Evolutionary conservation across 2,888 invertebrate species (phyloP), one percentile per base, ranked within the genome.

Genomic region (Eristalis arbustorum): DNA sequence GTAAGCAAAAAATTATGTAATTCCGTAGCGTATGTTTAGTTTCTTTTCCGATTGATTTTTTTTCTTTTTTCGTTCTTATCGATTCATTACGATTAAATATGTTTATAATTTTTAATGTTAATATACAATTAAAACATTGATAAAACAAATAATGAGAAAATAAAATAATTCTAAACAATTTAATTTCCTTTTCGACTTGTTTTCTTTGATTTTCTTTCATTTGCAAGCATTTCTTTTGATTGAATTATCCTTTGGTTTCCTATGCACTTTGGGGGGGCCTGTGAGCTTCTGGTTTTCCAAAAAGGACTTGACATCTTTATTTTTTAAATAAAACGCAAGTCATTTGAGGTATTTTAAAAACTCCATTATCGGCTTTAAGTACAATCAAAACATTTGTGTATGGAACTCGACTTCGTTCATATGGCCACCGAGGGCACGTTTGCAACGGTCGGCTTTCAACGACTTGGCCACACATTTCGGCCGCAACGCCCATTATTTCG

Each of bases 91-190:
- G 80, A 59, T 57, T 37, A 69, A 83, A 83, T 67, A 63, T 74
- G 37, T 81, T 57, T 84, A 80, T 80, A 68, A 84, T 84, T 81
- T 77, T 80, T 72, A 80, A 61, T 77, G 75, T 76, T 72, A 84
- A 66, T 73, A 72, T 74, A 64, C 57, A 76, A 76, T 11, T 34
- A 63, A 67, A 79, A 67, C 25, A 68, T 72, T 79, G 79, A 62
- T 61, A 56, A 67, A 28, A 56, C 42, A 56, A 66, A 66, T 34
- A 74, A 37, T 62, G 67, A 69, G 49, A 42, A 73, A 82, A 82
- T 77, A 77, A 85, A 84, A 69, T 64, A 74, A 82, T 67, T 82
- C 49, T 78, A 82, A 82, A 85, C 74, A 85, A 85, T 69, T 71
- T 74, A 85, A 56, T 78, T 85, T 62, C n/a, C n/a, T 59, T 22